Base-by-base conservation (phyloP, 2,113 vertebrate genomes). In the Rhea americana region DNA sequence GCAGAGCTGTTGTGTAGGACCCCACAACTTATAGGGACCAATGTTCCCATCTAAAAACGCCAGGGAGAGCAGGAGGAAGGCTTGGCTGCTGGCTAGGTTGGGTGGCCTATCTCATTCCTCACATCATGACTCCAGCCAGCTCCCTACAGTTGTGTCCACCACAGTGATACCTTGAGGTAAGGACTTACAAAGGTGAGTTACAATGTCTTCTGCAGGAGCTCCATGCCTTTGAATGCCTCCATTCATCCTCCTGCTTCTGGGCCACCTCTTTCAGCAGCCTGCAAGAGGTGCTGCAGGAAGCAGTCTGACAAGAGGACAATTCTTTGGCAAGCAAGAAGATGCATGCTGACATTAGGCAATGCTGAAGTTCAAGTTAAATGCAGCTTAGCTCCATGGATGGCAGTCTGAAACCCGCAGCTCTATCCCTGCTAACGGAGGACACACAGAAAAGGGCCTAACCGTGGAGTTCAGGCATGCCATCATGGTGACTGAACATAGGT, bases 321-420 rank as follows among this genome's bases (percentile, higher is more conserved):
- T 84, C 32, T 86, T 86, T 75, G 65, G 72, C 75, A 92, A 68
- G 56, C 65, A 47, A 0, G 14, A 72, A 77, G 82, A 62, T 26
- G 72, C 79, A 83, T 32, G 67, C 22, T 93, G 89, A 68, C 76
- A 90, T 83, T 41, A 67, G 82, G 45, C 71, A 63, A 3, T 87
- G 76, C 67, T 79, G 74, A 80, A 89, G 66, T 43, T 91, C 58
- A 70, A 84, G 74, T 75, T 75, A 92, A 77, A 74, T 35, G 45
- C 37, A 25, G 50, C 50, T 51, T 13, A 76, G 62, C 41, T n/a
- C 22, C 62, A 28, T 66, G 85, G 94, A 92, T 91, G 85, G 59
- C 67, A 62, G 30, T 3, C 28, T 32, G 75, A 85, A 91, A 91
- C 77, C 78, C 7, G 6, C 12, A 71, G n/a, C 37, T 93, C 25